Base-by-base conservation (phyloP, 2,113 vertebrate species). In the Maccullochella peelii region DNA sequence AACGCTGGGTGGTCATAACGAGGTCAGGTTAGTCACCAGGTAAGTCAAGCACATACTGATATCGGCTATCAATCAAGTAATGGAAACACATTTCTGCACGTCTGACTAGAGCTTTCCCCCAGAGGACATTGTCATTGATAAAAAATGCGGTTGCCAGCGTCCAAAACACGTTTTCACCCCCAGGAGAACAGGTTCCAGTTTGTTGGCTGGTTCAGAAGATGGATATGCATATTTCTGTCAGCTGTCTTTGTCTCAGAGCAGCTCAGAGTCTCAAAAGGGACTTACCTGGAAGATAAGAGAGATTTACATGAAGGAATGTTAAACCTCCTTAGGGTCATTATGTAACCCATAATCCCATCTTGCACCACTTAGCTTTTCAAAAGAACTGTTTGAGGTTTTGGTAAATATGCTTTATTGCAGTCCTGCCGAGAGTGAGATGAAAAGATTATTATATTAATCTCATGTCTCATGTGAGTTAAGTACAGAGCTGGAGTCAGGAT, bases 271-370 rank as follows among this genome's bases (percentile, higher is more conserved):
- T 44, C n/a, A 5, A 55, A 1, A 7, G 27, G 38, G 57, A 1
- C 33, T 33, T n/a, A 16, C 27, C 18, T 0, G 42, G 2, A 59
- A 40, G 42, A 42, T 33, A 21, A 40, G 21, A 38, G 3, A 3
- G 33, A 44, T 67, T 58, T 23, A 54, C 23, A 12, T 14, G 23
- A 21, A 59, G 44, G 68, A 71, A 80, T 30, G 47, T 71, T 10
- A 72, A 72, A 70, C 38, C 74, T 72, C 10, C 4, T 67, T 15
- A 59, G 6, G 12, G 27, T 65, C 25, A n/a, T 73, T 65, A 52
- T 16, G 15, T 18, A 54, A 54, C 55, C 14, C 18, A 42, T 33
- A 21, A 69, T 50, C 44, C 10, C 3, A 11, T 7, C 16, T 2
- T 1, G 16, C 55, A 58, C 1, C n/a, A 23, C 16, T 40, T n/a